Evolutionary conservation across 2,797 vertebrate species (phyloP), one percentile per base, ranked within the genome.

Genomic region (Botia kubotai): DNA sequence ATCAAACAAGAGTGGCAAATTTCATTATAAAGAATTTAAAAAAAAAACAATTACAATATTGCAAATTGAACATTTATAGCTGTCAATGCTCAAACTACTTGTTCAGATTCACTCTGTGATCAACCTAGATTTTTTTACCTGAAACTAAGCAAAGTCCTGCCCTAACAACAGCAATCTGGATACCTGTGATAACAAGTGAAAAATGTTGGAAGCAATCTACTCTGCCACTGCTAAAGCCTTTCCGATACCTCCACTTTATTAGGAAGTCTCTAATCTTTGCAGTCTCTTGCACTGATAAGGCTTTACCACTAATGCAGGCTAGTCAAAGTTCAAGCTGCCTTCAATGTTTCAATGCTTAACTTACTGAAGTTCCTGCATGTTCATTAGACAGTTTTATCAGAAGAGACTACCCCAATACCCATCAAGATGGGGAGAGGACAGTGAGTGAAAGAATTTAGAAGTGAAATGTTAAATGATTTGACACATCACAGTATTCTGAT

Each of bases 371-470:
- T 96, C 94, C 93, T 93, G 94, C 95, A 93, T 95, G 94, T 96
- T 96, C 95, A 95, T 96, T 96, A 96, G 94, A 95, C 94, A 95
- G 94, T 94, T 96, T 96, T 96, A 96, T 96, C 95, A 92, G 93
- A 88, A 85, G 92, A 93, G 92, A 94, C 92, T 93, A 92, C 92
- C 89, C 93, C 94, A 95, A 95, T 96, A 95, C 85, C 90, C 92
- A 95, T 96, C 94, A 92, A 93, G 94, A 94, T 90, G 88, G 87
- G 90, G 91, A 87, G 84, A 53, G 62, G 62, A 7, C 46, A 13
- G 62, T 62, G 52, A 77, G 72, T 4, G 29, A 67, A 68, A 79
- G 65, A 19, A n/a, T n/a, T n/a, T n/a, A n/a, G n/a, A n/a, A n/a
- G n/a, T n/a, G n/a, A n/a, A n/a, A n/a, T n/a, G n/a, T n/a, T n/a